A percentile compares a stretch with the other conserved stretches of the same genome.
phyloP scores from a whole-genome alignment of 2,113 vertebrate genomes.

The Ascaphus truei region DNA sequence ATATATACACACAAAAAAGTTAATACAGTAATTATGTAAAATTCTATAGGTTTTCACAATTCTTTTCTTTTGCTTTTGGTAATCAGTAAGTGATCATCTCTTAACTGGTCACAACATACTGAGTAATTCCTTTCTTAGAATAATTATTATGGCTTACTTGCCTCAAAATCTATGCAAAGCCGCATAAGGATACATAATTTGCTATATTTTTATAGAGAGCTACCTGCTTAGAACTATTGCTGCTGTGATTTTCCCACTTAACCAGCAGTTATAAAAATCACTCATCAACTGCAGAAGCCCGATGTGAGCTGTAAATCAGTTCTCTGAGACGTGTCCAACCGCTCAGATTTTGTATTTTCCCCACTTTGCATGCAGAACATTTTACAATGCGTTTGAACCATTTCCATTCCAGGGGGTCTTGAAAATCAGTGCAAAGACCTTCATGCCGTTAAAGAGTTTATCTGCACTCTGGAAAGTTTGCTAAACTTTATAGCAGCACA shows the following conservation, averaged over 20 bases:
- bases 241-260: constrained; percentile 34
- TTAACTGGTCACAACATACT: constrained; percentile 36
- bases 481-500: no score
- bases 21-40: constrained; percentile 19
- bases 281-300: constrained; percentile 19
- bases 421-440: no score
- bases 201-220: constrained; percentile 22
- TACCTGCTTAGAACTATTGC: constrained; percentile 32
- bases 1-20: no score
- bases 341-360: not conserved
- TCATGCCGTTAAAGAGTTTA: no score
- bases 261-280: constrained; percentile 26
- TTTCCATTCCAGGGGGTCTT: no score
- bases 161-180: constrained; percentile 26
- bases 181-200: constrained; percentile 34
- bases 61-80: constrained; percentile 30
- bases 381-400: no score
- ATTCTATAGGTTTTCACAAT: constrained; percentile 28
- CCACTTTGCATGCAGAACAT: constrained; percentile 14
- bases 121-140: constrained; percentile 27
- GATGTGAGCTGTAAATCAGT: constrained; percentile 33
- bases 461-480: no score
- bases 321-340: constrained; percentile 18
- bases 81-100: constrained; percentile 36
- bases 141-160: constrained; percentile 28